Base-by-base conservation (phyloP, 2,113 vertebrate species). In the Scolopax mira region DNA sequence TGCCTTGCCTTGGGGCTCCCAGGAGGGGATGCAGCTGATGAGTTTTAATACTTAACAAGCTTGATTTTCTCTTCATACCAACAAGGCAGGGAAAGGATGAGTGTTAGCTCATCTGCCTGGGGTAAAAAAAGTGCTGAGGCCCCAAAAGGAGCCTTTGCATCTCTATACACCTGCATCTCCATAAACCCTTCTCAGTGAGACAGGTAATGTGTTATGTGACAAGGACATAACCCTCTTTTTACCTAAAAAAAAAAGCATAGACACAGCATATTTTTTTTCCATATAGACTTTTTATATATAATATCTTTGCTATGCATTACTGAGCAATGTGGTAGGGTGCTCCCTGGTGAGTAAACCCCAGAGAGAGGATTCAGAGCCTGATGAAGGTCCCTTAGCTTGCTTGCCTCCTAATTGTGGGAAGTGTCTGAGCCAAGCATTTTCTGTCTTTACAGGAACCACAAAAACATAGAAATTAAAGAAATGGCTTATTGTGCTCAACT, bases 131-230 rank as follows among this genome's bases (percentile, higher is more conserved):
- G n/a, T 22, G n/a, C 17, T 4, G 3, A 18, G 18, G 1, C 9
- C 23, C 64, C 62, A 22, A 23, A 82, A 74, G 33, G 28, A 62
- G 7, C 8, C 12, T 75, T 54, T 55, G 33, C 25, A 35, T 41
- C 72, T 49, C 57, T 41, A 12, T 42, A 0, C 1, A 49, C 18
- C 35, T 30, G 31, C 19, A n/a, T 42, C 16, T 77, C 35, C 60
- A 5, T 21, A 41, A 5, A 24, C 3, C 4, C 15, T 64, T 77
- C 58, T 25, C 14, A 61, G 14, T 1, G 2, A 22, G 3, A 3
- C 24, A 14, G 8, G 8, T 27, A 7, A 46, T 46, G 18, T 46
- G 44, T 46, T 46, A 46, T 19, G 18, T 46, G 86, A 41, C 2
- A 11, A 75, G 8, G 2, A 9, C 8, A 12, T 18, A 22, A 73